Evolutionary conservation across 2,888 invertebrate genomes (phyloP).

Genomic region (Agriopis leucophaearia): DNA sequence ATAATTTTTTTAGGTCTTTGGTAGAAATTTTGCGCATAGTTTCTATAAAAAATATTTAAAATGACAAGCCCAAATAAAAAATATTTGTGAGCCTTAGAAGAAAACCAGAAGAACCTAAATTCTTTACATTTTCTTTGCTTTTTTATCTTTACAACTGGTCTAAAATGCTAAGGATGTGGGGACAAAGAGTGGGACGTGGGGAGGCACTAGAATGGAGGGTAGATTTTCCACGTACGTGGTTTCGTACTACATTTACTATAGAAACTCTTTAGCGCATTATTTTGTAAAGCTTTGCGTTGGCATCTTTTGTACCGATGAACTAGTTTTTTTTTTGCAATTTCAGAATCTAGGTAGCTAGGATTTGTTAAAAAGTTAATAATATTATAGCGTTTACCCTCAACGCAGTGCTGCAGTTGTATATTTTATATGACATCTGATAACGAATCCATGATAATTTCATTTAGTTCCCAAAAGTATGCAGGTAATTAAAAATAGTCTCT

Average conservation of each 20-base stretch:
- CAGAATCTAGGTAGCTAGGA: no score
- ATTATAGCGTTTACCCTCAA: no score
- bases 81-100: neutral
- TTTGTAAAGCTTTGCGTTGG: conserved; percentile 19
- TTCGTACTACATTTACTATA: conserved; percentile 59
- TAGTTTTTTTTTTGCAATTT: neutral
- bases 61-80: neutral
- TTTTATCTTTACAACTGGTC: conserved; percentile 50
- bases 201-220: conserved; percentile 67
- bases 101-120: neutral
- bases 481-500: no score
- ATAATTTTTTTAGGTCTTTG: no score
- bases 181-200: conserved; percentile 38
- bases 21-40: neutral
- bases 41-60: neutral
- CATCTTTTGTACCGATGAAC: conserved; percentile 23
- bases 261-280: conserved; percentile 31
- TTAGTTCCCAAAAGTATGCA: no score
- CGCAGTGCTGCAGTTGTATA: no score
- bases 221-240: conserved; percentile 57
- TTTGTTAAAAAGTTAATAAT: no score
- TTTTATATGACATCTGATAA: no score
- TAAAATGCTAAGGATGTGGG: conserved; percentile 48
- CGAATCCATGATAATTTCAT: no score
- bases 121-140: conserved; percentile 1